Percentiles rank a stretch among this genome's conserved stretches.
phyloP scores from a whole-genome alignment of 2,113 vertebrate genomes.

The Synchiropus splendidus region DNA sequence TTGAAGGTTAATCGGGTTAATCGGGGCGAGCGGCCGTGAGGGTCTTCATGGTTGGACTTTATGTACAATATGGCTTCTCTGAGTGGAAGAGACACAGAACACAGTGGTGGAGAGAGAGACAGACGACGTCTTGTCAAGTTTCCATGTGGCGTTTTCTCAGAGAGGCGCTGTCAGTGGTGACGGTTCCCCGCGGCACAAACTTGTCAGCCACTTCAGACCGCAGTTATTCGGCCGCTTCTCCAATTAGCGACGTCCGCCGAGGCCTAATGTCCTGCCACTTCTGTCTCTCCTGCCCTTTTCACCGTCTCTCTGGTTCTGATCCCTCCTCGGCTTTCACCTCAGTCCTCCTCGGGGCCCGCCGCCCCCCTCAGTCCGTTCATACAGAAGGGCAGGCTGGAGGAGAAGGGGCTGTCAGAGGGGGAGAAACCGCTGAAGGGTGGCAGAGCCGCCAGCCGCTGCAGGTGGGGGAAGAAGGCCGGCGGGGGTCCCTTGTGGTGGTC shows the following conservation, averaged over 20 bases:
- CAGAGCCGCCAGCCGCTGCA: constrained; percentile 74
- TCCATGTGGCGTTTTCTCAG: constrained; percentile 29
- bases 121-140: constrained; percentile 45
- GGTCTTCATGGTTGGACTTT: constrained; percentile 61
- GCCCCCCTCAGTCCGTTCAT: constrained; percentile 72
- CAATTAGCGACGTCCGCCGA: constrained; percentile 56
- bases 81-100: constrained; percentile 64
- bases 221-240: constrained; percentile 53
- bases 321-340: constrained; percentile 35
- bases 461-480: constrained; percentile 75
- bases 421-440: constrained; percentile 73
- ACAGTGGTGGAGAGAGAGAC: constrained; percentile 46
- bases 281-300: constrained; percentile 48
- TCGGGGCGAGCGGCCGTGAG: constrained; percentile 31
- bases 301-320: constrained; percentile 32
- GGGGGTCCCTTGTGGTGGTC: constrained; percentile 67
- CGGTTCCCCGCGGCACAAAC: constrained; percentile 34
- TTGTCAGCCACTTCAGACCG: constrained; percentile 43
- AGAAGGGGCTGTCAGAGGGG: constrained; percentile 63
- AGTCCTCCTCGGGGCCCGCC: constrained; percentile 68
- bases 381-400: constrained; percentile 68
- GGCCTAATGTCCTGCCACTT: constrained; percentile 50
- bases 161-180: constrained; percentile 42
- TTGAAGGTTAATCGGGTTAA: constrained; percentile 47
- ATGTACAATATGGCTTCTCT: constrained; percentile 76